These are phyloP conservation scores for Dendrocopos noguchii DNA, from an alignment of 2,113 vertebrate species.

Conservation along the genomic window DNA sequence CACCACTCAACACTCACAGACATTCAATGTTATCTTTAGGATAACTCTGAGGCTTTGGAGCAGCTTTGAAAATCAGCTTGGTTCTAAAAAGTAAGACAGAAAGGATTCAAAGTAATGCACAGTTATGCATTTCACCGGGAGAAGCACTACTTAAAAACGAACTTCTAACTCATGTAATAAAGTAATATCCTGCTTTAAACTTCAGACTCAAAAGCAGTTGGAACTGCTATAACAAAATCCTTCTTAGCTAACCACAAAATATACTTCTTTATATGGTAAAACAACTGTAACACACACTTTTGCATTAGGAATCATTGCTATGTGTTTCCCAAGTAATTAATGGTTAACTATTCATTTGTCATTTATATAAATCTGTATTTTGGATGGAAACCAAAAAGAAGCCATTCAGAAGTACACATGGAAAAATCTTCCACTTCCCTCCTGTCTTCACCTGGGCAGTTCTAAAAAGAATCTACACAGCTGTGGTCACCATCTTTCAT, in stretches of 20 bases:
- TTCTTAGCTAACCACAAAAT: not conserved
- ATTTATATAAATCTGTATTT: not conserved
- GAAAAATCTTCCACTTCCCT: not conserved
- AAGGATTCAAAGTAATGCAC: not conserved
- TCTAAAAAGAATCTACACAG: not conserved
- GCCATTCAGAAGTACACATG: fast-evolving
- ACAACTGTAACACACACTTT: not conserved
- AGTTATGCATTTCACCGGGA: not conserved
- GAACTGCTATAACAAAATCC: not conserved
- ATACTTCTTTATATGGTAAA: not conserved
- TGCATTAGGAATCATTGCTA: not conserved
- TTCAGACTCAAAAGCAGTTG: not conserved
- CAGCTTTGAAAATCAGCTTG: not conserved
- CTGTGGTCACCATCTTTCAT: not conserved
- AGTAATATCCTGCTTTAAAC: not conserved
- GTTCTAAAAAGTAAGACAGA: not conserved
- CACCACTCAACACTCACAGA: conserved; percentile 1
- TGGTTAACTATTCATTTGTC: not conserved
- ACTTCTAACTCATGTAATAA: not conserved
- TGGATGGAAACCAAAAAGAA: not conserved
- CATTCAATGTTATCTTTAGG: conserved; percentile 6
- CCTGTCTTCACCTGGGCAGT: not conserved
- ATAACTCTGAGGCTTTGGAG: not conserved
- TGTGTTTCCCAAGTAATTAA: not conserved
- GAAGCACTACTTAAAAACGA: not conserved